Evolutionary conservation across 2,797 vertebrate genomes (phyloP), one percentile per base, ranked within the genome.

Genomic region (Sebastes itinus): DNA sequence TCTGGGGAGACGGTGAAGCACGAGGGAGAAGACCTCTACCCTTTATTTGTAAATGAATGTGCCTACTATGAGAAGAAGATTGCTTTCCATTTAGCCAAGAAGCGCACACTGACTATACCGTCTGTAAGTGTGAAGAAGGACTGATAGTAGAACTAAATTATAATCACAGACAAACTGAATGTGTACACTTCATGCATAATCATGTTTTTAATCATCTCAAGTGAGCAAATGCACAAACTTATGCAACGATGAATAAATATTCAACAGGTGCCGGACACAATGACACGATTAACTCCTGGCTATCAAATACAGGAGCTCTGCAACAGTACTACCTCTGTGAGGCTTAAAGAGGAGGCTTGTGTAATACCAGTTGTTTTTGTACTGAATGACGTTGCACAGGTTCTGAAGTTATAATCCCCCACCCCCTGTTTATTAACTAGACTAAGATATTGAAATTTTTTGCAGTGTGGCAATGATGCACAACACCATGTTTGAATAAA

Each of bases 1-100:
- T 86, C 79, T 2, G 95, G 96, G 1, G 93, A 97, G 68, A 96
- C 93, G 0, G 61, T 96, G 80, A 88, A 72, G 6, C 94, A 96
- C 0, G 83, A 96, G 9, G 96, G 94, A 16, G 91, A 94, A 9
- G 88, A 90, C 22, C 84, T 95, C 78, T 94, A 95, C 90, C 95
- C 97, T 1, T 32, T 93, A 64, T 97, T 98, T 82, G 89, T 98
- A 38, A 98, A 97, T 0, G 96, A 97, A 83, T 95, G 95, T 2
- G 95, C 97, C 54, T 96, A 97, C 87, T 97, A 97, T 1, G 96
- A 97, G 88, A 97, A 97, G 87, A 94, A 92, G 12, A 85, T 94
- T 0, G 97, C 97, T 35, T 97, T 97, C 79, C 10, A 90, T 11
- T 86, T 96, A 55, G 90, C 82, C 32, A 87, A 42, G 71, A 94